Conservation (phyloP, 2,797 vertebrate genomes). For the Distichodus sexfasciatus region DNA sequence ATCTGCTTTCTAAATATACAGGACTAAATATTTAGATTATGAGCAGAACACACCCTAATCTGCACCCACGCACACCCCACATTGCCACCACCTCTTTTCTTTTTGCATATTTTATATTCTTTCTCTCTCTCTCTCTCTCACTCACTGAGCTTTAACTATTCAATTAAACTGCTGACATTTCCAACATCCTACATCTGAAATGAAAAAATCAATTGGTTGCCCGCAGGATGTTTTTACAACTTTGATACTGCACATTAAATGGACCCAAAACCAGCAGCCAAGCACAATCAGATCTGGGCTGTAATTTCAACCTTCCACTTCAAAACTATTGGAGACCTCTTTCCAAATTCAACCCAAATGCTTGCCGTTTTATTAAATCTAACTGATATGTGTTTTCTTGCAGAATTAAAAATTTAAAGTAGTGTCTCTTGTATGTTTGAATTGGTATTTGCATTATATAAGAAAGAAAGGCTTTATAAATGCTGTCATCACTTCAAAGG, state of each 20-base stretch:
- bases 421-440: too few relatives aligned
- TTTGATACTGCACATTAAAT: constrained; percentile 40
- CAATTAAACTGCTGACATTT: constrained; percentile 51
- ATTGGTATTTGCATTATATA: background rate
- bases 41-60: background rate
- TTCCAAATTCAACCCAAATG: background rate
- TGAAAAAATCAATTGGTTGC: constrained; percentile 50
- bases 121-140: background rate
- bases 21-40: constrained; percentile 50
- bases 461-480: background rate
- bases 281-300: background rate
- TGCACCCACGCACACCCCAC: too few relatives aligned
- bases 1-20: constrained; percentile 32
- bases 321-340: background rate
- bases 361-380: background rate
- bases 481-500: background rate
- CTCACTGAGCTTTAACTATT: constrained; percentile 45
- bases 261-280: constrained; percentile 21
- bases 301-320: background rate
- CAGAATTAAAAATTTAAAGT: too few relatives aligned
- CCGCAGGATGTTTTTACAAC: constrained; percentile 42
- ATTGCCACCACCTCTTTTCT: too few relatives aligned
- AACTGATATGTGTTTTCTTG: too few relatives aligned
- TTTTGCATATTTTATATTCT: constrained; percentile 5
- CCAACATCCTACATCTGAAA: constrained; percentile 39